Evolutionary conservation across 1,140 invertebrate species (phyloP).

Genomic region (Solenopsis fugax): DNA sequence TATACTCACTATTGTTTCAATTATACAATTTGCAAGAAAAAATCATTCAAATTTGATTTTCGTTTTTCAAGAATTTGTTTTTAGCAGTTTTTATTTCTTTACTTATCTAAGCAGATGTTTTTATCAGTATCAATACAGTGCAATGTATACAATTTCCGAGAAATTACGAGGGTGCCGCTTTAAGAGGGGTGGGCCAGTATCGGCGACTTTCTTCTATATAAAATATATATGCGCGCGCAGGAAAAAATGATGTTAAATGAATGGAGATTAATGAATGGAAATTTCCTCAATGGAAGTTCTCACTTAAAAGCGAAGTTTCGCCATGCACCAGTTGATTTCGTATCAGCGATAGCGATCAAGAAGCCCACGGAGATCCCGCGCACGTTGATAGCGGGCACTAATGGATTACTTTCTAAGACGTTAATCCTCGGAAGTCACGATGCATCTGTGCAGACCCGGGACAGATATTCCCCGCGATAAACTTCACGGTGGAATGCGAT

Average conservation of each 20-base stretch:
- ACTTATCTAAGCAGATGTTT: too few species aligned
- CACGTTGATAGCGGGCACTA: neutral
- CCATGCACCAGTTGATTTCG: neutral
- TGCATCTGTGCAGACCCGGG: neutral
- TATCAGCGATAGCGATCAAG: constrained; percentile 4
- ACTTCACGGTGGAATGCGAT: neutral
- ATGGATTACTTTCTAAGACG: constrained; percentile 16
- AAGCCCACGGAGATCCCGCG: neutral
- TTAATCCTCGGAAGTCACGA: constrained; percentile 24
- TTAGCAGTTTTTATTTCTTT: too few species aligned
- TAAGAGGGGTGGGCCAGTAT: too few species aligned
- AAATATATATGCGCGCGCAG: too few species aligned
- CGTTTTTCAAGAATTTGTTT: too few species aligned
- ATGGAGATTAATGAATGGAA: constrained; percentile 32
- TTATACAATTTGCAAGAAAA: too few species aligned
- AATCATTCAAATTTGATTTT: too few species aligned
- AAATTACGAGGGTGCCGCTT: too few species aligned
- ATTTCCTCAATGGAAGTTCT: constrained; percentile 3
- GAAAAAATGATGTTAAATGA: neutral
- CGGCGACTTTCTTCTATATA: too few species aligned
- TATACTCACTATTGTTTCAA: too few species aligned
- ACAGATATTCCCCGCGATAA: constrained; percentile 15
- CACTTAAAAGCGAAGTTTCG: constrained; percentile 45
- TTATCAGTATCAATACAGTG: too few species aligned
- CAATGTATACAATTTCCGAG: too few species aligned